phyloP scores from a whole-genome alignment of 2,797 vertebrate genomes.

The Pipistrellus kuhlii region DNA sequence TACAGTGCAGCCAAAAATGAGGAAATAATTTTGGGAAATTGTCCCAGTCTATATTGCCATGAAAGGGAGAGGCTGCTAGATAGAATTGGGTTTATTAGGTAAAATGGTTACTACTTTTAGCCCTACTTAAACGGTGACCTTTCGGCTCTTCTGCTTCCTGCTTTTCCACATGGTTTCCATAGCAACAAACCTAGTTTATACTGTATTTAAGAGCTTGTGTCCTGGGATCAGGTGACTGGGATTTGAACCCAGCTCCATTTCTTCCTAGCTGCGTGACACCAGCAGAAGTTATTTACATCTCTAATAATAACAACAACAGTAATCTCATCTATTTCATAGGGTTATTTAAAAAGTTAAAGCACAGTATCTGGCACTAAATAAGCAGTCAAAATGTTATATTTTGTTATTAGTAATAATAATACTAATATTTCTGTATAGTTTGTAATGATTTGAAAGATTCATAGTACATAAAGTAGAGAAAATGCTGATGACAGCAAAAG shows the following conservation, averaged over 20 bases:
- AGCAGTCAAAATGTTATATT: not conserved
- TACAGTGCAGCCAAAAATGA: not conserved
- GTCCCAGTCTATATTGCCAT: not conserved
- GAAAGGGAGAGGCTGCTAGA: not conserved
- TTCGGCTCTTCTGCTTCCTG: not conserved
- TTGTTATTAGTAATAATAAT: not conserved
- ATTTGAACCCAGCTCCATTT: not conserved
- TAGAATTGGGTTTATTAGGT: not conserved
- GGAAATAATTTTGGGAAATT: not conserved
- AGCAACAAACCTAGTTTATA: not conserved
- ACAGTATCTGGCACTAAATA: not conserved
- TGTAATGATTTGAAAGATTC: not conserved
- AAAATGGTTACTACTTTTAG: not conserved
- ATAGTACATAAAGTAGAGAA: not conserved
- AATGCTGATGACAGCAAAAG: not conserved
- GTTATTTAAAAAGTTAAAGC: slow-evolving; percentile 17
- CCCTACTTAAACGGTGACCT: not conserved
- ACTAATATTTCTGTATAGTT: slow-evolving; percentile 12
- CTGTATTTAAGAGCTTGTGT: not conserved
- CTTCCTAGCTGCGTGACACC: not conserved
- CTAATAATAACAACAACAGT: not conserved
- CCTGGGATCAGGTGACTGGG: not conserved
- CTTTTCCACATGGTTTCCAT: not conserved
- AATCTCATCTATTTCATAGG: not conserved
- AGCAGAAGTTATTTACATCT: not conserved